A percentile compares a stretch with the other conserved stretches of the same genome.
phyloP scores from a whole-genome alignment of 2,113 vertebrate genomes.

The Sceloporus undulatus region DNA sequence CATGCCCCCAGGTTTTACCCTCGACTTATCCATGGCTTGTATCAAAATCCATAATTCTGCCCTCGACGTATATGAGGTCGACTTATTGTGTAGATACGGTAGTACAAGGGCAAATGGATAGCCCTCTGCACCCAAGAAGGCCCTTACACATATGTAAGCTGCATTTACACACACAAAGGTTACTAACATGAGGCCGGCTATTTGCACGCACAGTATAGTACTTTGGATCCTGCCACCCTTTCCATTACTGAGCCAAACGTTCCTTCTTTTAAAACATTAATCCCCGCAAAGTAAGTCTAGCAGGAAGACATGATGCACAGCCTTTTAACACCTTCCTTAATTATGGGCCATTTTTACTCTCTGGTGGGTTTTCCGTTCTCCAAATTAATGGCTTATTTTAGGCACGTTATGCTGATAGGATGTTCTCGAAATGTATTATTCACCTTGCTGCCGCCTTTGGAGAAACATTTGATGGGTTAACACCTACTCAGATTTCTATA shows the following conservation, averaged over 20 bases:
- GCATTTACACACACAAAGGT: no score
- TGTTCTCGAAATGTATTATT: constrained; percentile 74
- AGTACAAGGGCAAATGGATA: no score
- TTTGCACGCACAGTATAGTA: no score
- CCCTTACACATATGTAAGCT: neutral
- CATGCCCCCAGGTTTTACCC: no score
- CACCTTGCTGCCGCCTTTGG: constrained; percentile 58
- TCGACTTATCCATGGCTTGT: no score
- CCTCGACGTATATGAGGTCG: no score
- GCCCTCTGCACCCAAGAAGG: neutral
- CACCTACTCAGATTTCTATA: constrained; percentile 51
- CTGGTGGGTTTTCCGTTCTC: constrained; percentile 44
- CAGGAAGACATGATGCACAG: constrained; percentile 12
- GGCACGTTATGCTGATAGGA: constrained; percentile 62
- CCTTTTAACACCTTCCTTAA: constrained; percentile 75
- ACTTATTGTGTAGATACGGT: no score
- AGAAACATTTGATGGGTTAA: constrained; percentile 71
- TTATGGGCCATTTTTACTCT: constrained; percentile 75
- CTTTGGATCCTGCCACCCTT: neutral
- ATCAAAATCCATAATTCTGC: no score
- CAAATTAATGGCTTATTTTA: constrained; percentile 74
- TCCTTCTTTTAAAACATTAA: constrained; percentile 55
- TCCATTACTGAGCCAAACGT: neutral
- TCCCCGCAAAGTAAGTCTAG: constrained; percentile 60
- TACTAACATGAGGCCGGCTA: no score